Evolutionary conservation across 2,888 invertebrate genomes (phyloP).

Genomic region (Volucella inanis): DNA sequence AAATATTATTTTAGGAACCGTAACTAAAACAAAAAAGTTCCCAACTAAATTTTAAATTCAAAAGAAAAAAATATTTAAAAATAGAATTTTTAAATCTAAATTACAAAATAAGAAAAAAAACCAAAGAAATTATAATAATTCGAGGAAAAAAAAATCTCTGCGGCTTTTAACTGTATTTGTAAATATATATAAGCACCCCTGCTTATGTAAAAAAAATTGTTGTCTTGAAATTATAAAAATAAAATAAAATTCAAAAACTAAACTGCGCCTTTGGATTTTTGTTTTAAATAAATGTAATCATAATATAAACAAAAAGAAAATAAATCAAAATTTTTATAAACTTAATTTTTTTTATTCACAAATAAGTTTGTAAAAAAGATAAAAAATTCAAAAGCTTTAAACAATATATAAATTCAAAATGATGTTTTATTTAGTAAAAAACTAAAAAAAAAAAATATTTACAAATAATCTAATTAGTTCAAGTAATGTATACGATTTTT

Average conservation of each 20-base stretch:
- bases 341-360: conserved; percentile 37
- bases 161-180: conserved; percentile 59
- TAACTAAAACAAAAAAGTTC: conserved; percentile 68
- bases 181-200: conserved; percentile 52
- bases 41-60: conserved; percentile 51
- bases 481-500: conserved; percentile 67
- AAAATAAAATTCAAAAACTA: conserved; percentile 4
- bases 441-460: conserved; percentile 31
- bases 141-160: conserved; percentile 45
- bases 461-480: conserved; percentile 41
- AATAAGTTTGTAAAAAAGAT: conserved; percentile 38
- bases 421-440: conserved; percentile 34
- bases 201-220: conserved; percentile 43
- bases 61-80: conserved; percentile 31
- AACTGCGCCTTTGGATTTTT: conserved; percentile 58
- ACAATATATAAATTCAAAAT: conserved; percentile 23
- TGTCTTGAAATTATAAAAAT: conserved; percentile 37
- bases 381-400: conserved; percentile 57
- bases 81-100: conserved; percentile 55
- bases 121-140: conserved; percentile 9
- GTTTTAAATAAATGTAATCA: conserved; percentile 41
- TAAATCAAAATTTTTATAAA: conserved; percentile 39
- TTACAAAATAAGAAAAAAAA: conserved; percentile 68
- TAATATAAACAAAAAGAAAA: conserved; percentile 18
- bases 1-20: conserved; percentile 5